Evolutionary conservation across 2,888 invertebrate species (phyloP).

Genomic region (Anoncus sp.): DNA sequence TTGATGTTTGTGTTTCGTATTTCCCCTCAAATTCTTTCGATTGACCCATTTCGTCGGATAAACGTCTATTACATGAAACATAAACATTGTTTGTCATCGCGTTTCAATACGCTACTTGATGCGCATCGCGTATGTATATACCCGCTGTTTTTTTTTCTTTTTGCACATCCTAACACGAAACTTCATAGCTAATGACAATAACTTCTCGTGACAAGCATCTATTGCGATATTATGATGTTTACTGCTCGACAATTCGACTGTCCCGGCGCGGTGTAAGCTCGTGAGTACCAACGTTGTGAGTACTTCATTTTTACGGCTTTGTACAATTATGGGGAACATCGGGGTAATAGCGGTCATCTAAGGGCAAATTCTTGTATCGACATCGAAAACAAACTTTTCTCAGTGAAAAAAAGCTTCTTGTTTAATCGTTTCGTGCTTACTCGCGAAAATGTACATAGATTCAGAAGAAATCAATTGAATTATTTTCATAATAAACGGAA

Average conservation of each 20-base stretch:
- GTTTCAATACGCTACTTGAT: conserved; percentile 45
- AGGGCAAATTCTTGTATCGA: background rate
- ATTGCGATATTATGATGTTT: conserved; percentile 28
- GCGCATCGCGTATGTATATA: conserved; percentile 3
- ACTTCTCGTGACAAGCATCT: conserved; percentile 11
- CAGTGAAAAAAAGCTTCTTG: background rate
- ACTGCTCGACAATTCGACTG: conserved; percentile 25
- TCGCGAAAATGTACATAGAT: no score
- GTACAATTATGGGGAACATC: background rate
- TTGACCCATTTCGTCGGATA: conserved; percentile 47
- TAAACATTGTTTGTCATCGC: conserved; percentile 28
- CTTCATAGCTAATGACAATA: conserved; percentile 19
- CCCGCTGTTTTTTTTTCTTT: conserved; percentile 18
- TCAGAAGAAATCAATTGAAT: background rate
- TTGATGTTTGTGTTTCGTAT: background rate
- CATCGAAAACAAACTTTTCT: background rate
- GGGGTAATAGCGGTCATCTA: background rate
- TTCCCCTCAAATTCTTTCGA: conserved; percentile 24
- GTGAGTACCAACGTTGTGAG: conserved; percentile 25
- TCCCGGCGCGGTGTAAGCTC: conserved; percentile 9
- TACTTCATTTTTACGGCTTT: background rate
- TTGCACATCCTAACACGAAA: conserved; percentile 44
- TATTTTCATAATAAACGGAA: background rate
- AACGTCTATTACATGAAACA: conserved; percentile 19
- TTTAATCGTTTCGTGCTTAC: background rate